phyloP scores from a whole-genome alignment of 2,888 invertebrate genomes.

The Temnothorax unifasciatus region DNA sequence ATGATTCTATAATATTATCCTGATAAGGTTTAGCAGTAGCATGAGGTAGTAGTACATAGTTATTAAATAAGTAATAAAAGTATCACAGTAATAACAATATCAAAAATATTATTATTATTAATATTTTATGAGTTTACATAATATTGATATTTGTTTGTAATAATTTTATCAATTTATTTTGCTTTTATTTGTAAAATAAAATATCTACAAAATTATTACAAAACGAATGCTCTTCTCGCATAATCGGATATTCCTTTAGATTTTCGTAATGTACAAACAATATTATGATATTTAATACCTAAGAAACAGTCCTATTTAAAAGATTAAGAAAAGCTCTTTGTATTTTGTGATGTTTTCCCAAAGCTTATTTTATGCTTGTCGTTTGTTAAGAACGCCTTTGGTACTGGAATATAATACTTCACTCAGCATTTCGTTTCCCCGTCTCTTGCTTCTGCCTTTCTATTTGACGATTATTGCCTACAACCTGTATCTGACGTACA shows the following conservation, averaged over 20 bases:
- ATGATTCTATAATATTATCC: neutral
- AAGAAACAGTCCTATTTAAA: neutral
- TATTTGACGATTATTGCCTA: conserved; percentile 4
- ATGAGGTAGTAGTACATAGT: neutral
- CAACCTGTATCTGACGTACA: neutral
- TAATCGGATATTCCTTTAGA: neutral
- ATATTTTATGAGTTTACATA: neutral
- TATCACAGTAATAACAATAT: neutral
- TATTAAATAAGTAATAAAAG: neutral
- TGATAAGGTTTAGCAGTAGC: neutral
- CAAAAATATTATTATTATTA: neutral
- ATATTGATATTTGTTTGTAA: neutral
- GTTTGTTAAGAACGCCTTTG: neutral
- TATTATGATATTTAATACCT: neutral
- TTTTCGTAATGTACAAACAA: neutral
- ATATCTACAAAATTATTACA: neutral
- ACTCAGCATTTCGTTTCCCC: neutral
- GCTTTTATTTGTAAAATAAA: neutral
- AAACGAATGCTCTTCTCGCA: neutral
- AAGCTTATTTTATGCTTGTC: neutral
- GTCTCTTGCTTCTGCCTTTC: neutral
- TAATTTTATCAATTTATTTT: neutral
- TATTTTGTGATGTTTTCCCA: neutral
- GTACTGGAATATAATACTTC: conserved; percentile 10
- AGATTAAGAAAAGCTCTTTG: neutral